Evolutionary conservation across 92 coral and sea anemone species (phyloP), one percentile per base, ranked within the genome.

Genomic region (Porites rus): DNA sequence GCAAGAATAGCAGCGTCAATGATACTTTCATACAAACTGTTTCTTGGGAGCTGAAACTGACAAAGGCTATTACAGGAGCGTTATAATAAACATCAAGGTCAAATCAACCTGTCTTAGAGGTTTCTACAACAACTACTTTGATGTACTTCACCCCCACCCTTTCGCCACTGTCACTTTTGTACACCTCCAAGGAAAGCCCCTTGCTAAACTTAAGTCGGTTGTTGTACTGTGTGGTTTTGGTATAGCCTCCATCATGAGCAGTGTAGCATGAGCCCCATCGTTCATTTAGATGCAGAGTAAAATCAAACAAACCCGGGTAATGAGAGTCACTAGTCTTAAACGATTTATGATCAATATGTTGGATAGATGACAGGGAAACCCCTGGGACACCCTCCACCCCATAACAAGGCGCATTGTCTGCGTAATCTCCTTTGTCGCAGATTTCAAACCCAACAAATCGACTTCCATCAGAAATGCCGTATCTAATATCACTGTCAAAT

Each of bases 231-330:
- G 66, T 69, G 65, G 25, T 66, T 25, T 76, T 75, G 28, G 20
- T 66, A 65, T 82, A 76, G 1, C 91, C 91, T 9, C 87, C 91
- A 54, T 88, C 83, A 20, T 88, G 84, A 17, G 88, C 69, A 11
- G 91, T 88, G 79, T 81, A 75, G 80, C 91, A 81, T 2, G 76
- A 80, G 54, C 87, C 87, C 91, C 83, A 82, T 1, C 83, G 87
- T 28, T 81, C 84, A 75, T 28, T 52, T 43, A 78, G 51, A 53
- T 68, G 83, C 17, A 88, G 60, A 18, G 78, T 81, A 21, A 79
- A 65, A 51, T 18, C 89, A 52, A 70, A 56, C 38, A 51, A 75
- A n/a, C 88, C 75, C 20, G 82, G 75, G 76, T 75, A 84, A 54
- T 9, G 51, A n/a, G 24, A 10, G 58, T 69, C 75, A 0, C 21